Evolutionary conservation across 2,888 invertebrate species (phyloP).

Genomic region (Morinoia aosen): DNA sequence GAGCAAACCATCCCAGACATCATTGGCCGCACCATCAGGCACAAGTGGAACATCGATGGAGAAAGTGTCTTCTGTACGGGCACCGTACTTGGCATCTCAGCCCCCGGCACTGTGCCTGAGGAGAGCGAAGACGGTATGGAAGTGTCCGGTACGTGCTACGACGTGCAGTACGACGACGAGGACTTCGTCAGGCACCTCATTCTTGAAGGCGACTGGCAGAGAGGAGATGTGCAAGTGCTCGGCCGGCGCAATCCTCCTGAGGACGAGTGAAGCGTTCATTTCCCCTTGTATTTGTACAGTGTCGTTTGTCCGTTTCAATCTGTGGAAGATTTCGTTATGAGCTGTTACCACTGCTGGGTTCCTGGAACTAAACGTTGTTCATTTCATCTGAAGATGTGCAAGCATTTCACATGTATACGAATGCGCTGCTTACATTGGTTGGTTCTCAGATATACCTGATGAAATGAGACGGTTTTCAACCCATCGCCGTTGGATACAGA

Average conservation of each 20-base stretch:
- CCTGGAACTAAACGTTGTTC: neutral
- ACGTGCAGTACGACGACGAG: conserved; percentile 66
- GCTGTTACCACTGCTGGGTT: neutral
- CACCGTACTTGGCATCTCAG: conserved; percentile 65
- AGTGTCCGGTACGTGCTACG: conserved; percentile 65
- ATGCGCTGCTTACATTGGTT: no score
- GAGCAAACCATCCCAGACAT: conserved; percentile 64
- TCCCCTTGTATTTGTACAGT: neutral
- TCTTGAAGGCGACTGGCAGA: conserved; percentile 66
- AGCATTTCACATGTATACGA: neutral
- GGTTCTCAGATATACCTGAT: no score
- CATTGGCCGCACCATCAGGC: conserved; percentile 62
- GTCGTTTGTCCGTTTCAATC: neutral
- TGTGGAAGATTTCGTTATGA: neutral
- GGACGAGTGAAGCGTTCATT: neutral
- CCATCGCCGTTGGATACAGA: no score
- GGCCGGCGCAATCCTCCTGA: conserved; percentile 37
- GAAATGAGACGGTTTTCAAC: no score
- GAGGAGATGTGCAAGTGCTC: conserved; percentile 64
- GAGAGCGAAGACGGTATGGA: conserved; percentile 64
- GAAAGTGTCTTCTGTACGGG: conserved; percentile 64
- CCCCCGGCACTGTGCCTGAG: conserved; percentile 66
- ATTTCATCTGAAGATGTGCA: neutral
- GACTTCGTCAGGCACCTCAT: conserved; percentile 67
- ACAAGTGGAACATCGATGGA: conserved; percentile 67